Conservation (phyloP, 2,888 invertebrate species). For the Megalurothrips usitatus region DNA sequence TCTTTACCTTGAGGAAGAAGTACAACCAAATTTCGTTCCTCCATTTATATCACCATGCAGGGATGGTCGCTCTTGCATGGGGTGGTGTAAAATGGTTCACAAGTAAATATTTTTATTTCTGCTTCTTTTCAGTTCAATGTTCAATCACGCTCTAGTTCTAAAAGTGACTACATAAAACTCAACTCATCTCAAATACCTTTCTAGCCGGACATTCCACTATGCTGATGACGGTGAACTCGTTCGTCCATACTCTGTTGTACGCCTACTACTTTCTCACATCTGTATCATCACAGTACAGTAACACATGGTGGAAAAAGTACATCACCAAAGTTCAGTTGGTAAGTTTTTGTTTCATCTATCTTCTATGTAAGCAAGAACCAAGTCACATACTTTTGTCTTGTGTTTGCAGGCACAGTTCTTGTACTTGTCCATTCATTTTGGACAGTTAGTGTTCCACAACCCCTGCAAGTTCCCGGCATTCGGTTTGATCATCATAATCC, state of each 20-base stretch:
- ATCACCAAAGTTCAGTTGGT: not conserved
- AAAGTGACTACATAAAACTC: not conserved
- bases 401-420: not conserved
- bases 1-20: slow-evolving; percentile 81
- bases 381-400: not conserved
- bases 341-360: not conserved
- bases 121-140: no score
- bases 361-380: no score
- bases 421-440: not conserved
- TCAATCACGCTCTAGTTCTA: no score
- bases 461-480: not conserved
- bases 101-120: not conserved
- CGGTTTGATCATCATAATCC: not conserved
- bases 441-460: not conserved
- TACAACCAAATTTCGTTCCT: slow-evolving; percentile 75
- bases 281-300: not conserved
- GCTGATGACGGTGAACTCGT: slow-evolving; percentile 49
- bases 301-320: slow-evolving; percentile 12
- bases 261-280: slow-evolving; percentile 49
- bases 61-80: slow-evolving; percentile 70
- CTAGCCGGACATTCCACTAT: slow-evolving; percentile 52
- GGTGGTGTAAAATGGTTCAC: slow-evolving; percentile 36
- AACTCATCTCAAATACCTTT: not conserved
- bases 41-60: slow-evolving; percentile 81
- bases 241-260: slow-evolving; percentile 52